phyloP scores from a whole-genome alignment of 1,140 invertebrate species.

The Eufriesea mexicana region DNA sequence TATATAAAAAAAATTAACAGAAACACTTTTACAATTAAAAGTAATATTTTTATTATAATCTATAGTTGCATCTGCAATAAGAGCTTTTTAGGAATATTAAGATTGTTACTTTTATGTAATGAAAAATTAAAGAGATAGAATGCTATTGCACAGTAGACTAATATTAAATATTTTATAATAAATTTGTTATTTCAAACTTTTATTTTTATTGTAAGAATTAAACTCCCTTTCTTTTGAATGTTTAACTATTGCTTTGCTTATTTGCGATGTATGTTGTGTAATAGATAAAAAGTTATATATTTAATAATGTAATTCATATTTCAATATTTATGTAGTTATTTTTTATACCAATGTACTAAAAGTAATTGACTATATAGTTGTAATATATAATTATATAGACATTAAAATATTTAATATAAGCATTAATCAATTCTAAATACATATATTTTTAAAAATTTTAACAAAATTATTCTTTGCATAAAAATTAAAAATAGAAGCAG shows the following conservation, averaged over 20 bases:
- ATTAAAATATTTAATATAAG: not conserved
- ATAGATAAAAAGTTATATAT: slow-evolving; percentile 1
- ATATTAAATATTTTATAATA: not conserved
- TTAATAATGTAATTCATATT: not conserved
- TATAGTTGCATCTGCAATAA: not conserved
- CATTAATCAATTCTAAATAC: not conserved
- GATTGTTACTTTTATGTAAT: slow-evolving; percentile 12
- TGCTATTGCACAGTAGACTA: not conserved
- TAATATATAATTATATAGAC: not conserved
- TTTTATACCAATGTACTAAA: not conserved
- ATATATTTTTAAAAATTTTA: not conserved
- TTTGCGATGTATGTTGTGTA: slow-evolving; percentile 13
- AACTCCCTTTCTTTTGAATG: slow-evolving; percentile 16
- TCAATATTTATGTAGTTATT: slow-evolving; percentile 19
- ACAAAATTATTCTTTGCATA: slow-evolving; percentile 21
- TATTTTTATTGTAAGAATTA: not conserved
- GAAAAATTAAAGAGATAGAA: not conserved
- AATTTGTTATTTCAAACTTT: not conserved
- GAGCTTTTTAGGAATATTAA: not conserved
- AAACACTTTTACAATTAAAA: not conserved
- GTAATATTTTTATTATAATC: not conserved
- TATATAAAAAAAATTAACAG: not conserved
- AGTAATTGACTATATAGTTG: not conserved
- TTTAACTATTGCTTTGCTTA: slow-evolving; percentile 23
- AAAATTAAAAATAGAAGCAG: slow-evolving; percentile 86